Conservation (phyloP, 2,888 invertebrate species). For the Drosophila suboccidentalis region DNA sequence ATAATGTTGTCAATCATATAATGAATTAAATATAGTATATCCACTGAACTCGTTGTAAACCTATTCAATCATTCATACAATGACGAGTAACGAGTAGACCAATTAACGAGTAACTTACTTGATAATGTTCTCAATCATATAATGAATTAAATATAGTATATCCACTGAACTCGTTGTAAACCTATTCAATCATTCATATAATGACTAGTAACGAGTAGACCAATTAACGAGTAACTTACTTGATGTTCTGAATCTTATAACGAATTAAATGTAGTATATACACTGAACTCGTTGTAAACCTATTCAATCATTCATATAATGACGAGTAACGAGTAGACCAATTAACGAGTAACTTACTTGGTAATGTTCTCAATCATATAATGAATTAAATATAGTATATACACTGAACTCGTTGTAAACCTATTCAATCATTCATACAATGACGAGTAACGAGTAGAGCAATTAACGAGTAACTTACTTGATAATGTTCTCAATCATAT, state of each 20-base stretch:
- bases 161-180: not conserved
- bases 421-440: not conserved
- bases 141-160: not conserved
- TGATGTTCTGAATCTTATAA: not conserved
- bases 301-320: not conserved
- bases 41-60: not conserved
- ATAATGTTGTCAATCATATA: not conserved
- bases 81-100: not conserved
- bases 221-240: slow-evolving; percentile 3
- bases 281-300: not conserved
- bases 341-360: slow-evolving; percentile 7
- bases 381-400: not conserved
- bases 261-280: not conserved
- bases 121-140: not conserved
- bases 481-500: not conserved
- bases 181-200: not conserved
- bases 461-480: slow-evolving; percentile 6
- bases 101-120: slow-evolving; percentile 5
- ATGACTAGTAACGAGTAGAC: not conserved
- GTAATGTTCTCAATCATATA: not conserved
- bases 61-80: not conserved
- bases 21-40: too few species aligned
- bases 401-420: not conserved
- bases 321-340: not conserved
- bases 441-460: not conserved